Evolutionary conservation across 1,140 invertebrate genomes (phyloP), one percentile per base, ranked within the genome.

Genomic region (Drosophila kohkoa): DNA sequence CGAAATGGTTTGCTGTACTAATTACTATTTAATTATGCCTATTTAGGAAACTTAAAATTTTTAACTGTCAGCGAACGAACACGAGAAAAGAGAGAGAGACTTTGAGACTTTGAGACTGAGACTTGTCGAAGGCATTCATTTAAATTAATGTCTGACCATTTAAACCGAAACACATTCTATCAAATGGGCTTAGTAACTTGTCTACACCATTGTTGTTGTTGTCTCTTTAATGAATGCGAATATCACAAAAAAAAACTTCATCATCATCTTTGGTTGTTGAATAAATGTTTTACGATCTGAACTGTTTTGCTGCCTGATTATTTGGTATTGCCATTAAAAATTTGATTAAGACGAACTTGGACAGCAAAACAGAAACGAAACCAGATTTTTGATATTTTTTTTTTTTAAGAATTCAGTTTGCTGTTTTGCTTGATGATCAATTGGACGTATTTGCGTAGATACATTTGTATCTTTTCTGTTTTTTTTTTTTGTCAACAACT

Each of bases 241-340:
- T 65, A 35, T 64, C 25, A n/a, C n/a, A n/a, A n/a, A n/a, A n/a
- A n/a, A 48, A 52, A 77, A 70, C 25, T 11, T 38, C 69, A 69
- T 75, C 49, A 11, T 64, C 30, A 58, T 74, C 46, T 5, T 5
- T 11, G 11, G 46, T 63, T 55, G 67, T 64, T 51, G 70, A 77
- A 77, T 80, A 82, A 82, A 83, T 83, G 77, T 82, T 79, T 83
- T 74, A 83, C 73, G 81, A 79, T 38, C 72, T 51, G 57, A 79
- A 79, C 69, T 81, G 67, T 68, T 67, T 79, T 63, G 67, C 74
- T 76, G 68, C 60, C 60, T 52, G 65, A 72, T 43, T 77, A 51
- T 80, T 46, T 28, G 43, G 25, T 54, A n/a, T 64, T 25, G 57
- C 62, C 43, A 69, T 69, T 72, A 65, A 68, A 81, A 71, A 45